Conservation (phyloP, 2,113 vertebrate species). For the Ploceus nigricollis region DNA sequence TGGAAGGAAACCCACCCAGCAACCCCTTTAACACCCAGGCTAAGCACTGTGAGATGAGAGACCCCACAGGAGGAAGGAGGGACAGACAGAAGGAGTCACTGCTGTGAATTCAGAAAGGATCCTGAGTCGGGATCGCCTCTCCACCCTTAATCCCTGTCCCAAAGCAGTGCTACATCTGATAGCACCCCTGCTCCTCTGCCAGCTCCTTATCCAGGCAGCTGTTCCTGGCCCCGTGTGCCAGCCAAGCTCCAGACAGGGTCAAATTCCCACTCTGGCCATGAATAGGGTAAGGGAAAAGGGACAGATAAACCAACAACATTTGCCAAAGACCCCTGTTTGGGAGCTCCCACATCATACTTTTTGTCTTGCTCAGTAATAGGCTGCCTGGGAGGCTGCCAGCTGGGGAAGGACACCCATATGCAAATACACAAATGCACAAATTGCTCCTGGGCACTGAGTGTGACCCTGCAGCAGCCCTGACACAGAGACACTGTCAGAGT, state of each 20-base stretch:
- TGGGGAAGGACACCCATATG: not conserved
- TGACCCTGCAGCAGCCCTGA: accelerated
- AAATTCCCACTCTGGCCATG: not conserved
- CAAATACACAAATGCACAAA: not conserved
- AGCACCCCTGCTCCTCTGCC: not conserved
- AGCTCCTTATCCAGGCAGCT: not conserved
- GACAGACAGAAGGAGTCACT: not conserved
- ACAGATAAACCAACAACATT: not conserved
- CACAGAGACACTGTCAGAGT: not conserved
- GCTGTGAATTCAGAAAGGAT: not conserved
- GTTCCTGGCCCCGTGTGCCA: accelerated
- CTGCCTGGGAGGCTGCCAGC: not conserved
- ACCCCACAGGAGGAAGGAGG: not conserved
- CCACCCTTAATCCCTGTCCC: not conserved
- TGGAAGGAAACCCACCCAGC: not conserved
- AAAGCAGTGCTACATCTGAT: not conserved
- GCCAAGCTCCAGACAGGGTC: not conserved
- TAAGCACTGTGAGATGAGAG: not conserved
- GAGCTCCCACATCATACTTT: not conserved
- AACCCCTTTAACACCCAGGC: not conserved
- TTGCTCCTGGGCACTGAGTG: not conserved
- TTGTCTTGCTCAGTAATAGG: not conserved
- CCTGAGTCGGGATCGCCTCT: not conserved
- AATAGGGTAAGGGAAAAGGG: not conserved
- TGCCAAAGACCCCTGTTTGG: not conserved